Evolutionary conservation across 2,113 vertebrate species (phyloP).

Genomic region (Sapajus apella): DNA sequence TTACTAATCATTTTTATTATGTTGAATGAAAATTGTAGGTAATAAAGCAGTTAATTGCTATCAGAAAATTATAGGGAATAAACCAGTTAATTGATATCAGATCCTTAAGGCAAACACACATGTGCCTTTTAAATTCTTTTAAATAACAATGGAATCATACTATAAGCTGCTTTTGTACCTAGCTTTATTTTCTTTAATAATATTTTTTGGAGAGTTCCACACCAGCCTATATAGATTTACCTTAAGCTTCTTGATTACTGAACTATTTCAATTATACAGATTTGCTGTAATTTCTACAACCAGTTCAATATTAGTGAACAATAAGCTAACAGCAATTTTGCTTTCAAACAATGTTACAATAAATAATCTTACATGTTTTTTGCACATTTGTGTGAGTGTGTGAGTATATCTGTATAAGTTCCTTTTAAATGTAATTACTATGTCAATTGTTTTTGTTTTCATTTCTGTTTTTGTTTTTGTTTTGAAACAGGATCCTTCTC

Average conservation of each 20-base stretch:
- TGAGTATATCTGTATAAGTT: neutral
- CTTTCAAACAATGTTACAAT: neutral
- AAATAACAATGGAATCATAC: neutral
- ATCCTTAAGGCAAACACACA: neutral
- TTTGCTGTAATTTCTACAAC: neutral
- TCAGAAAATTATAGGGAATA: neutral
- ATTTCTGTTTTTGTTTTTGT: neutral
- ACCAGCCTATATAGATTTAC: neutral
- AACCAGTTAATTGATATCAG: neutral
- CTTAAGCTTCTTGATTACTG: conserved; percentile 12
- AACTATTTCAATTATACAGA: neutral
- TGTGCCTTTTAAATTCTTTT: neutral
- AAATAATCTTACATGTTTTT: neutral
- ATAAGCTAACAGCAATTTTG: conserved; percentile 20
- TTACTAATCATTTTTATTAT: conserved; percentile 4
- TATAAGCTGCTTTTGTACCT: neutral
- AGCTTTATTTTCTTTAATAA: neutral
- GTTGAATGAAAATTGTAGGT: conserved; percentile 4
- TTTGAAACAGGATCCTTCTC: too few relatives aligned
- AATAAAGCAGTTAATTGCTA: neutral
- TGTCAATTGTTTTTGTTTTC: neutral
- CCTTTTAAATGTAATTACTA: conserved; percentile 21
- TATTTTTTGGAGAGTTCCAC: neutral
- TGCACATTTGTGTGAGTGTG: neutral
- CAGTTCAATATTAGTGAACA: neutral